Conservation (phyloP, 2,797 vertebrate genomes). For the Xiphophorus birchmanni region DNA sequence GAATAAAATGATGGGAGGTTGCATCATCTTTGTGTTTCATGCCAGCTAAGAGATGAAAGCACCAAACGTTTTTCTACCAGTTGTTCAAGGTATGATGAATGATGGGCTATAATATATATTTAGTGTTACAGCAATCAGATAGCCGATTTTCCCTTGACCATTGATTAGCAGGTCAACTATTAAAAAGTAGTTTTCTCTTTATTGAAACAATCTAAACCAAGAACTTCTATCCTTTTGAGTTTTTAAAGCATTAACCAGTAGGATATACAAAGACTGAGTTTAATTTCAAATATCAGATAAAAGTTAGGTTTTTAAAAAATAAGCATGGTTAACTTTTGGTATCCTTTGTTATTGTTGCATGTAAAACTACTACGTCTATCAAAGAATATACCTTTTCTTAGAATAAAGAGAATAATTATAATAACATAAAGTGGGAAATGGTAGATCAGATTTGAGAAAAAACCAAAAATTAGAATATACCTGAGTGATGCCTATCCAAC, state of each 20-base stretch:
- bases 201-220: neutral
- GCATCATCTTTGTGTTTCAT: conserved; percentile 24
- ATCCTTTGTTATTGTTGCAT: neutral
- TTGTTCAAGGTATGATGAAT: conserved; percentile 36
- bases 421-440: neutral
- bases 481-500: neutral
- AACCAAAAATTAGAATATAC: neutral
- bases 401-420: neutral
- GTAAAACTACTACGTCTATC: neutral
- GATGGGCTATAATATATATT: neutral
- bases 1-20: conserved; percentile 19
- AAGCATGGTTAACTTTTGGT: neutral
- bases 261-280: neutral
- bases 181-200: neutral
- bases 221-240: neutral
- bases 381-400: neutral
- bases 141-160: neutral
- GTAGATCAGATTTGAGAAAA: neutral
- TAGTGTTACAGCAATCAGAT: neutral
- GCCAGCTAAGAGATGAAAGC: conserved; percentile 39
- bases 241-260: neutral
- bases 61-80: conserved; percentile 40
- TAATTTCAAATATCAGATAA: neutral
- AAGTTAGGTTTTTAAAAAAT: neutral
- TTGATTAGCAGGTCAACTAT: neutral